Evolutionary conservation across 2,888 invertebrate genomes (phyloP), one percentile per base, ranked within the genome.

Genomic region (Scaptomyza cyrtandrae): DNA sequence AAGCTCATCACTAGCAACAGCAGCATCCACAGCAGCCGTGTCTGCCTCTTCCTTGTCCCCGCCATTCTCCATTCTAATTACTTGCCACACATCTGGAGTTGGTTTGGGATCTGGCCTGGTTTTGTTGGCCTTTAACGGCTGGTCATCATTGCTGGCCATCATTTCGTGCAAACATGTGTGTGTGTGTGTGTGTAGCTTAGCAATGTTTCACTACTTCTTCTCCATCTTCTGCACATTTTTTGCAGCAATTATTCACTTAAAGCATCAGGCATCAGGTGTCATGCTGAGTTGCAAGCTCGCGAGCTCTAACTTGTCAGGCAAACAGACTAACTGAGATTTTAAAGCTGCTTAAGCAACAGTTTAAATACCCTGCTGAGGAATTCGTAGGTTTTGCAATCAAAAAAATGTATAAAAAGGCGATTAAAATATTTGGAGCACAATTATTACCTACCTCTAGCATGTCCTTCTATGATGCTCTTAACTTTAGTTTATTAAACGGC

Each of bases 171-270:
- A n/a, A 52, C 39, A 45, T 57, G 46, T 73, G 56, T 29, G 56
- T 73, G 56, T 29, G 43, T 57, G 46, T 73, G 56, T 29, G 56
- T 73, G 56, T 29, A 64, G 35, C 71, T 75, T 60, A 54, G 60
- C 24, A 73, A 67, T 71, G 68, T 50, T 55, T 74, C 50, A 35
- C 19, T 44, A 29, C 37, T 35, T 67, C 56, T 50, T 67, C 61
- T 61, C 71, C 55, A 53, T 50, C 45, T 63, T 68, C 39, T 65
- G 48, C 65, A 52, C 43, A 48, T 60, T 76, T 73, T 72, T 60
- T 75, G 68, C 70, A 71, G 86, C 75, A 87, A 88, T 88, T 89
- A 87, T 89, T 88, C 88, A 88, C 88, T 88, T 88, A 88, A 87
- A 81, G 58, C 89, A 80, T 88, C 82, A 88, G 79, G 70, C 79